These are phyloP conservation scores for Julus scanicus DNA, from an alignment of 2,888 invertebrate genomes.

Conservation along the genomic window DNA sequence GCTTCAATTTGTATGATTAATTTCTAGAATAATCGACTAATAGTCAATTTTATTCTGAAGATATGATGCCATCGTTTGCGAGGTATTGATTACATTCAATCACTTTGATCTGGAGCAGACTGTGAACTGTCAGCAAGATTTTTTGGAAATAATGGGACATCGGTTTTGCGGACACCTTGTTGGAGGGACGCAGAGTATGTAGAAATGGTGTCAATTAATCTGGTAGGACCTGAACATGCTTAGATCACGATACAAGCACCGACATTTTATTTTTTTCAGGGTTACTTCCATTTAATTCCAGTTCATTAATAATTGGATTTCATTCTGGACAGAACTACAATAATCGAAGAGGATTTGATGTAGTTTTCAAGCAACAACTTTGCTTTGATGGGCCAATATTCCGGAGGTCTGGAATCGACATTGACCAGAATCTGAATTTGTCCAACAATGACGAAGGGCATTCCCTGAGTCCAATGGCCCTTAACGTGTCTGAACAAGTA, in stretches of 20 bases:
- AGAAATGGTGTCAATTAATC: not conserved
- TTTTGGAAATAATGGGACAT: conserved; percentile 42
- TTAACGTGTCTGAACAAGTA: too few species aligned
- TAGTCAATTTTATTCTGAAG: not conserved
- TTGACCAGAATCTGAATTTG: not conserved
- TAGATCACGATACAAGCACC: too few species aligned
- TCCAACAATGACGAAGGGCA: too few species aligned
- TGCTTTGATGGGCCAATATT: conserved; percentile 44
- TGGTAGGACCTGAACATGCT: too few species aligned
- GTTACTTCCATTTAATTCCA: not conserved
- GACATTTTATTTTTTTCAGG: not conserved
- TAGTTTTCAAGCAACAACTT: not conserved
- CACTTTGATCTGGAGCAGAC: conserved; percentile 50
- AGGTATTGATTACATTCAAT: conserved; percentile 23
- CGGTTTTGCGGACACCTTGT: conserved; percentile 26
- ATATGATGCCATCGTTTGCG: conserved; percentile 44
- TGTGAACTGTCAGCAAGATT: conserved; percentile 14
- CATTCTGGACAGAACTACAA: conserved; percentile 43
- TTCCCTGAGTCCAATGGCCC: too few species aligned
- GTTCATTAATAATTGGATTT: not conserved
- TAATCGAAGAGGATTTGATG: not conserved
- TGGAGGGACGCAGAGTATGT: not conserved
- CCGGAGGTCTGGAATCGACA: not conserved
- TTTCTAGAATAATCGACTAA: not conserved
- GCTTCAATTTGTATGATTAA: not conserved